phyloP scores from a whole-genome alignment of 2,113 vertebrate species.

The Lamprologus lemairii region DNA sequence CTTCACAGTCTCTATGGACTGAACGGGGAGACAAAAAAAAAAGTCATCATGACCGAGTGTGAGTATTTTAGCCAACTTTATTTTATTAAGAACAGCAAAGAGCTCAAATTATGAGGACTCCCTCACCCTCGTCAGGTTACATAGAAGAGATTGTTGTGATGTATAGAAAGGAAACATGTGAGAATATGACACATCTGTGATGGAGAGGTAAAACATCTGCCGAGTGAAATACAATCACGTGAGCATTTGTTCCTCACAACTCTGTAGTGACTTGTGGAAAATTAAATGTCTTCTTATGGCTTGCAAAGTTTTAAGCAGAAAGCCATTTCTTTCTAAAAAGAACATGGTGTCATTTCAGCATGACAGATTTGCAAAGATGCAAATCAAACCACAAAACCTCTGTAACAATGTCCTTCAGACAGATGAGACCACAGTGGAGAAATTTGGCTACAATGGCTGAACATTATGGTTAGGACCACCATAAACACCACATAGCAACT shows the following conservation, averaged over 20 bases:
- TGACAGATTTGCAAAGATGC: not conserved
- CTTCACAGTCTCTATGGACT: slow-evolving; percentile 82
- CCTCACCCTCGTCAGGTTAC: not conserved
- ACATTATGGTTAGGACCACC: not conserved
- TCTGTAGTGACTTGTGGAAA: not conserved
- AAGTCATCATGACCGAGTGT: not conserved
- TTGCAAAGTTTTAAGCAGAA: not conserved
- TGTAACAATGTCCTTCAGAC: not conserved
- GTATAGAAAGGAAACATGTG: not conserved
- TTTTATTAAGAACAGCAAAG: not conserved
- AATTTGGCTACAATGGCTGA: not conserved
- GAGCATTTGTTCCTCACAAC: not conserved
- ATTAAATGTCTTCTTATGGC: not conserved
- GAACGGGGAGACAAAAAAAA: not conserved
- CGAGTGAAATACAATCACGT: not conserved
- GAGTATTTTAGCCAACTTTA: not conserved
- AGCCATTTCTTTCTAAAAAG: not conserved
- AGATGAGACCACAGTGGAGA: not conserved
- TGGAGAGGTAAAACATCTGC: not conserved
- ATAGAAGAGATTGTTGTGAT: not conserved
- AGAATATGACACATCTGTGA: not conserved
- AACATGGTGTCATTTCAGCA: not conserved
- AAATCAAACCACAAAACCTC: not conserved
- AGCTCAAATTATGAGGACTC: not conserved
- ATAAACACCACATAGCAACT: not conserved